Evolutionary conservation across 2,113 vertebrate species (phyloP).

Genomic region (Hemibagrus wyckioides): DNA sequence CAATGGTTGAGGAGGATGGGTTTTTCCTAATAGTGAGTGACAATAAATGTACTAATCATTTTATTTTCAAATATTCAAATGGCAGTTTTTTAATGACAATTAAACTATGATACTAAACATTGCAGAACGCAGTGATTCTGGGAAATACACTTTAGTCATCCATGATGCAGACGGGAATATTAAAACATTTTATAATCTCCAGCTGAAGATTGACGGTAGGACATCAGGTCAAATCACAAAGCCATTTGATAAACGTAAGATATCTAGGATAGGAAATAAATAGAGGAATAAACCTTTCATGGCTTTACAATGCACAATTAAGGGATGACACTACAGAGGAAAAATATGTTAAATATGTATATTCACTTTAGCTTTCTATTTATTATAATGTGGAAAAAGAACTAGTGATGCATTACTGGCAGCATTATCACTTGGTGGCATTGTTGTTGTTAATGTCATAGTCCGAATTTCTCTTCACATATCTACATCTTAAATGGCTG

Average conservation of each 20-base stretch:
- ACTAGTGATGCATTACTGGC: no score
- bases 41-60: not conserved
- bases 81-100: not conserved
- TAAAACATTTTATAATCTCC: not conserved
- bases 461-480: not conserved
- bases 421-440: no score
- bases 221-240: not conserved
- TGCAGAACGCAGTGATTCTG: not conserved
- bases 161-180: not conserved
- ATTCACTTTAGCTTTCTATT: no score
- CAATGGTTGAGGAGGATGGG: no score
- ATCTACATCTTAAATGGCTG: not conserved
- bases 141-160: not conserved
- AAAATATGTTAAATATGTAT: no score
- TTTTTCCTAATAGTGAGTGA: not conserved
- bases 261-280: no score
- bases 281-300: no score
- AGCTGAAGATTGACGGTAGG: not conserved
- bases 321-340: no score
- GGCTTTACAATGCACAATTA: no score
- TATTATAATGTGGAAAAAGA: no score
- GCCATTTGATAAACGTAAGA: no score
- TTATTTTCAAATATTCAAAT: not conserved
- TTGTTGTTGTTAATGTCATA: no score
- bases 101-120: conserved; percentile 1